phyloP scores from a whole-genome alignment of 35 echinoderm and acorn worm genomes.

The Lytechinus pictus region DNA sequence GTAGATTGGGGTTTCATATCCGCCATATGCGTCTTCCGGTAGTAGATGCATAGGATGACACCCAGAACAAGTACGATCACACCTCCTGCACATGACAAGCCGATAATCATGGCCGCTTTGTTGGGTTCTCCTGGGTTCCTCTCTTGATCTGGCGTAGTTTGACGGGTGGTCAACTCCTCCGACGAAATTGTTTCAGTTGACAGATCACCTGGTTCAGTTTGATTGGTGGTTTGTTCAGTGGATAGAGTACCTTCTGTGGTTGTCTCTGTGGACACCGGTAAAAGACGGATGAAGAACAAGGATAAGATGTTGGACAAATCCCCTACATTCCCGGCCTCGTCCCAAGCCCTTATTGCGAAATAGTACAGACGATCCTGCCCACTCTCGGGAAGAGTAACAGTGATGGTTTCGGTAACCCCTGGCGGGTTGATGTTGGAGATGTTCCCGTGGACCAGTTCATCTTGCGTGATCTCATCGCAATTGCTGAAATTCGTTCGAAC shows the following conservation, averaged over 20 bases:
- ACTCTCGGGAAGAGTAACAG: not conserved
- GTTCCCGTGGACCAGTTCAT: constrained; percentile 23
- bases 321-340: constrained; percentile 45
- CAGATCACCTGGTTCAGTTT: not conserved
- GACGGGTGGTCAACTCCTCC: too few relatives aligned
- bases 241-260: not conserved
- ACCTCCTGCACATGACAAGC: not conserved
- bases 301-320: constrained; percentile 52
- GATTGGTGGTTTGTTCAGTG: not conserved
- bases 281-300: not conserved
- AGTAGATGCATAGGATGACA: not conserved
- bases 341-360: constrained; percentile 48
- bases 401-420: constrained; percentile 16
- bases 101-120: not conserved
- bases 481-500: constrained; percentile 20
- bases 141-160: too few relatives aligned
- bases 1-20: not conserved
- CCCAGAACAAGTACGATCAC: not conserved
- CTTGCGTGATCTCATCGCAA: not conserved
- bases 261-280: not conserved
- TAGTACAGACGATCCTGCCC: constrained; percentile 29
- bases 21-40: not conserved
- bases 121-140: not conserved
- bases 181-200: not conserved
- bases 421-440: not conserved